A percentile compares a stretch with the other conserved stretches of the same genome.
phyloP scores from a whole-genome alignment of 2,797 vertebrate genomes.

The Platyrinchus mystaceus region DNA sequence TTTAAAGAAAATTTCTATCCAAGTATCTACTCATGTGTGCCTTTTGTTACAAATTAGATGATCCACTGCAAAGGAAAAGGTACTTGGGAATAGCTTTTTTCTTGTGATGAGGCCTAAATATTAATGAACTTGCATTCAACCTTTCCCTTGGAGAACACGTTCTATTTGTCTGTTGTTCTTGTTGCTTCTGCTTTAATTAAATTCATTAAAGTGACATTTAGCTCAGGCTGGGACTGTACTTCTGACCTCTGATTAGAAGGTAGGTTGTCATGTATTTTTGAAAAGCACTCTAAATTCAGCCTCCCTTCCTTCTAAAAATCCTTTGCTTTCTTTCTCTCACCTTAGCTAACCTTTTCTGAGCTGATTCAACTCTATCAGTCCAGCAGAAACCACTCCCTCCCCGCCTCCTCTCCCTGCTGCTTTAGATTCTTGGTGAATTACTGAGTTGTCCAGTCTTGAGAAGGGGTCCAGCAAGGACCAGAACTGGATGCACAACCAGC shows the following conservation, averaged over 20 bases:
- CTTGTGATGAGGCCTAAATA: background rate
- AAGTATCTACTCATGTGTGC: background rate
- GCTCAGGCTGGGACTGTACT: background rate
- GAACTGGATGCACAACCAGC: background rate
- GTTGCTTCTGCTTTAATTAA: conserved; percentile 23
- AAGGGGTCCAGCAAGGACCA: background rate
- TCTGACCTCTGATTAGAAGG: conserved; percentile 8
- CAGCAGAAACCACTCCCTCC: background rate
- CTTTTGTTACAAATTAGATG: background rate
- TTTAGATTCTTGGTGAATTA: background rate
- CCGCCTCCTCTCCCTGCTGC: fast-evolving
- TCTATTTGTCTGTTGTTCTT: conserved; percentile 19
- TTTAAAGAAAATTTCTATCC: background rate
- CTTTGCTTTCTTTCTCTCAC: background rate
- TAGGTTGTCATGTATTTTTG: background rate
- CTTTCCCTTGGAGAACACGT: background rate
- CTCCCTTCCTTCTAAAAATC: background rate
- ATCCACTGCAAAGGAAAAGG: background rate
- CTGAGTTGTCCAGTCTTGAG: background rate
- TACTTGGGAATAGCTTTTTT: background rate
- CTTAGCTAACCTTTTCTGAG: background rate
- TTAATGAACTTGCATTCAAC: background rate
- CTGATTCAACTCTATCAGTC: background rate
- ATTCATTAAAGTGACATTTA: background rate
- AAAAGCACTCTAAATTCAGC: background rate